Conservation (phyloP, 2,113 vertebrate species). For the Takifugu bimaculatus region DNA sequence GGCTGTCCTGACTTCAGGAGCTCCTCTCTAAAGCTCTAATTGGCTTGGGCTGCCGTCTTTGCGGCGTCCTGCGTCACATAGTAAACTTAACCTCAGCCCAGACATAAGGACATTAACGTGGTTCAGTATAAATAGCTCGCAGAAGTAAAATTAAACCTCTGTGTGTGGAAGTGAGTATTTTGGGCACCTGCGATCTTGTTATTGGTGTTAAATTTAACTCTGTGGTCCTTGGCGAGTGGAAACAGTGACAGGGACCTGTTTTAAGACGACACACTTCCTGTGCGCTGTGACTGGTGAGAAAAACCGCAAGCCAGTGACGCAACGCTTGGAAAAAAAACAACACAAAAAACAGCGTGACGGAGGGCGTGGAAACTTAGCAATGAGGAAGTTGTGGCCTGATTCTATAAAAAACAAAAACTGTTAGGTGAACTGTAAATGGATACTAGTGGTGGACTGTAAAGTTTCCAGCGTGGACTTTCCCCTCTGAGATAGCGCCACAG, state of each 20-base stretch:
- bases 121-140: conserved; percentile 63
- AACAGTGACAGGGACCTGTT: conserved; percentile 79
- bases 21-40: conserved; percentile 44
- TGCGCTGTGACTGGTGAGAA: conserved; percentile 65
- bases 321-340: conserved; percentile 59
- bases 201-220: conserved; percentile 75
- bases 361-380: conserved; percentile 74
- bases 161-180: conserved; percentile 74
- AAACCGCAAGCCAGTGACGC: conserved; percentile 74
- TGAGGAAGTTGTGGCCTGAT: conserved; percentile 71
- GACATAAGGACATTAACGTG: conserved; percentile 65
- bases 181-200: conserved; percentile 69
- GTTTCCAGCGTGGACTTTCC: conserved; percentile 69
- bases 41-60: conserved; percentile 61
- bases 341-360: conserved; percentile 56
- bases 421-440: conserved; percentile 53
- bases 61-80: conserved; percentile 55
- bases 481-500: conserved; percentile 51
- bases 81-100: conserved; percentile 54
- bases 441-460: conserved; percentile 56
- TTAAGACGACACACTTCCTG: conserved; percentile 77
- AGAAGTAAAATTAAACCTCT: conserved; percentile 56
- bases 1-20: conserved; percentile 28
- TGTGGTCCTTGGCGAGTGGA: conserved; percentile 73
- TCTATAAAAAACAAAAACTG: conserved; percentile 62